Percentiles rank a stretch among this genome's conserved stretches.
These are phyloP conservation scores for Parascotia fuliginaria DNA, from an alignment of 2,888 invertebrate species.

Conservation along the genomic window DNA sequence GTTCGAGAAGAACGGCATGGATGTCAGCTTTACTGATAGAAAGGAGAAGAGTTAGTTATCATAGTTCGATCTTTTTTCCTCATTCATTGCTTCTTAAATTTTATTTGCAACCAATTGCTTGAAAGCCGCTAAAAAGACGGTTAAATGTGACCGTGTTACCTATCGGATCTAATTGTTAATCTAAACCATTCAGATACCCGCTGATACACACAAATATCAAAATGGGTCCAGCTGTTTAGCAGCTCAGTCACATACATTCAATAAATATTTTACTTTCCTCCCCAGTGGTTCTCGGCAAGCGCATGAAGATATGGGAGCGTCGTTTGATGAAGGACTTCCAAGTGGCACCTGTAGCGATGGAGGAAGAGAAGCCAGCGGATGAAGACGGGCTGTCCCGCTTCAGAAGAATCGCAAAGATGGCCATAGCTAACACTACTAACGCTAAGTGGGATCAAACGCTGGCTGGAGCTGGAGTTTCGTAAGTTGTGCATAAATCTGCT, in stretches of 20 bases:
- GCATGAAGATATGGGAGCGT: conserved; percentile 94
- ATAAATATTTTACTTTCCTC: background rate
- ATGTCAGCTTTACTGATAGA: conserved; percentile 90
- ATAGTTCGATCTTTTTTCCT: too few relatives aligned
- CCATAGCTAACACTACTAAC: conserved; percentile 88
- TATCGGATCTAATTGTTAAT: too few relatives aligned
- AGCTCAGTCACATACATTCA: too few relatives aligned
- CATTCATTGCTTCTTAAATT: too few relatives aligned
- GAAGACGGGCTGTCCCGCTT: conserved; percentile 89
- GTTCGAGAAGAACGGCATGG: conserved; percentile 94
- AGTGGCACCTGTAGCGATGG: conserved; percentile 90
- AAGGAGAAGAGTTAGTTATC: conserved; percentile 89
- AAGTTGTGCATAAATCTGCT: too few relatives aligned
- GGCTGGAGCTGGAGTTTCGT: conserved; percentile 85
- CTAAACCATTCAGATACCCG: too few relatives aligned
- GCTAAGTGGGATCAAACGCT: conserved; percentile 92
- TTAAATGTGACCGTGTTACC: too few relatives aligned
- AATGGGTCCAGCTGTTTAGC: too few relatives aligned
- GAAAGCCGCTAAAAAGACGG: too few relatives aligned
- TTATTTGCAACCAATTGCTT: too few relatives aligned
- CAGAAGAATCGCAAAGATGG: conserved; percentile 90
- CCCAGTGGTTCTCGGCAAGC: conserved; percentile 89
- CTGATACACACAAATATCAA: too few relatives aligned
- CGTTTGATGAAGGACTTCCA: conserved; percentile 95
- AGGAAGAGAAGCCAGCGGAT: conserved; percentile 80